Base-by-base conservation (phyloP, 2,113 vertebrate genomes). In the Pomatostomus ruficeps region DNA sequence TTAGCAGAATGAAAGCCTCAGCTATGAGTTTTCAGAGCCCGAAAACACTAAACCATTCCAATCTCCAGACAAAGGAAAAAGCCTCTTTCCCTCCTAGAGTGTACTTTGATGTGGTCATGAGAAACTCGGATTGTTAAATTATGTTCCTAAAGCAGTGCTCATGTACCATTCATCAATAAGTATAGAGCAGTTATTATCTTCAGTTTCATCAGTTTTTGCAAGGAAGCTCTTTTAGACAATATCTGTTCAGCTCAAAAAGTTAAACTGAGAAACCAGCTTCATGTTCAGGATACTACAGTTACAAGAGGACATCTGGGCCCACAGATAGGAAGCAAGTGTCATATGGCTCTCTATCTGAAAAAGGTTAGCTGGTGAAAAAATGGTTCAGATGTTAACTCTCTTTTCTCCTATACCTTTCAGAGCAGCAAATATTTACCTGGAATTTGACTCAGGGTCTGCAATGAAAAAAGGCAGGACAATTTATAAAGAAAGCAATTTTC, bases 151-250 rank as follows among this genome's bases (percentile, higher is more conserved):
- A 92, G 59, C 38, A 52, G 31, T 21, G 38, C 15, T 62, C 63
- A 23, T 1, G 8, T 45, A 48, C 45, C 18, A 7, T 38, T 86
- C 46, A 71, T 43, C 51, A 70, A 26, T 33, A 42, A 24, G 8
- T 0, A 51, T 0, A 31, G 20, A 45, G 10, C 0, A 12, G 23
- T 31, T 45, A 71, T 14, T 2, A 2, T 31, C 22, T 26, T 9
- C 22, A 12, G 8, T 23, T 89, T 36, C 9, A 70, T 5, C 21
- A 10, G 0, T 33, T 83, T 52, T 70, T 49, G 45, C 14, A 31
- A 70, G 33, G 38, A 57, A 86, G 36, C 6, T 59, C 40, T 85
- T 82, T 40, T 13, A 72, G 72, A 33, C 7, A 31, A 0, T 3
- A 42, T 5, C 23, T 21, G 40, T 35, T 28, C 35, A 77, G 18